These are phyloP conservation scores for Hirtodrosophila alboralis DNA, from an alignment of 2,888 invertebrate genomes.

Conservation along the genomic window DNA sequence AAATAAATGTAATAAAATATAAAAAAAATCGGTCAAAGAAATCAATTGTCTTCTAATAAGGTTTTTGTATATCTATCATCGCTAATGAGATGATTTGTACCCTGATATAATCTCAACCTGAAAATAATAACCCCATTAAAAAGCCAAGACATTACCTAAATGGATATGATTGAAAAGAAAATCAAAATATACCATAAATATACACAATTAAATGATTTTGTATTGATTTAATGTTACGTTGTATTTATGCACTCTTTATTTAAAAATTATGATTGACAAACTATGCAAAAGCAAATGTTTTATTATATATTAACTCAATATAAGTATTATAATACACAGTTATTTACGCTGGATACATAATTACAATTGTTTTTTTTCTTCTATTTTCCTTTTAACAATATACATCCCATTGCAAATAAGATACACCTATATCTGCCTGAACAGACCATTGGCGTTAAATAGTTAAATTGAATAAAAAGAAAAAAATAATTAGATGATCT, in stretches of 20 bases:
- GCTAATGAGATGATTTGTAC: not conserved
- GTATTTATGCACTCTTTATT: conserved; percentile 53
- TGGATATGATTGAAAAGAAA: too few relatives aligned
- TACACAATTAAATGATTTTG: conserved; percentile 7
- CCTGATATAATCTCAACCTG: not conserved
- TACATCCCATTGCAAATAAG: conserved; percentile 52
- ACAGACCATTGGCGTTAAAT: conserved; percentile 32
- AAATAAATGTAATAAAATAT: too few relatives aligned
- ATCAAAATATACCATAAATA: conserved; percentile 10
- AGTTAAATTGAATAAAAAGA: conserved; percentile 26
- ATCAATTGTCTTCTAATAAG: too few relatives aligned
- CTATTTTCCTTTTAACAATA: conserved; percentile 42
- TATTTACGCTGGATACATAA: conserved; percentile 69
- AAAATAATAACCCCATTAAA: conserved; percentile 3
- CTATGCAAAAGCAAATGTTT: conserved; percentile 51
- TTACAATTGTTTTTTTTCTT: conserved; percentile 56
- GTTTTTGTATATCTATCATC: not conserved
- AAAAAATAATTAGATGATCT: conserved; percentile 16
- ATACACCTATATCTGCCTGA: conserved; percentile 44
- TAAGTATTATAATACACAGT: conserved; percentile 49
- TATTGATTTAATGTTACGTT: conserved; percentile 38
- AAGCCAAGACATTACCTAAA: conserved; percentile 1
- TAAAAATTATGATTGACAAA: conserved; percentile 61
- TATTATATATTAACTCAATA: conserved; percentile 46
- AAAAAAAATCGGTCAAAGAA: too few relatives aligned